phyloP scores from a whole-genome alignment of 1,140 invertebrate species.

The Eulimnadia texana region DNA sequence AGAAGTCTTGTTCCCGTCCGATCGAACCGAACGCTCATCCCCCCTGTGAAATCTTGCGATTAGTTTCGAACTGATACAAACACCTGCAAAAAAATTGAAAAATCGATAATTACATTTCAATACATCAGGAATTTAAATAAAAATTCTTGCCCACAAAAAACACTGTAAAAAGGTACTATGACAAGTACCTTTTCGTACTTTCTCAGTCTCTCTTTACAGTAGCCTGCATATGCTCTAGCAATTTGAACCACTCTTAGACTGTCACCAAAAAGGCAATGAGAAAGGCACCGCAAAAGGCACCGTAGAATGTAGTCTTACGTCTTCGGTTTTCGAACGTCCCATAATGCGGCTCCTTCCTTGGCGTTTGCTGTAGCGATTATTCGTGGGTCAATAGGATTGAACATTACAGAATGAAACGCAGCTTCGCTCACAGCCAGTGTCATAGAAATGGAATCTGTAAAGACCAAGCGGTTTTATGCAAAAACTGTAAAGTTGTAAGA shows the following conservation, averaged over 20 bases:
- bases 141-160: no score
- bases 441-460: conserved; percentile 15
- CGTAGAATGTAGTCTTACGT: no score
- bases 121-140: no score
- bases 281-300: no score
- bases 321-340: conserved; percentile 71
- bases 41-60: conserved; percentile 53
- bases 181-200: no score
- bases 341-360: conserved; percentile 70
- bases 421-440: conserved; percentile 47
- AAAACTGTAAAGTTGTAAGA: not conserved
- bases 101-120: not conserved
- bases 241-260: no score
- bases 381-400: conserved; percentile 66
- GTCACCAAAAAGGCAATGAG: no score
- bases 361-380: conserved; percentile 76
- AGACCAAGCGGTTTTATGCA: not conserved
- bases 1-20: conserved; percentile 57
- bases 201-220: no score
- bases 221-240: no score
- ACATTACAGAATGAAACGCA: conserved; percentile 80
- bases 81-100: conserved; percentile 25
- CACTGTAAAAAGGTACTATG: no score
- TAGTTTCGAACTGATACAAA: conserved; percentile 47
- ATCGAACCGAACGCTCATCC: conserved; percentile 82